Base-by-base conservation (phyloP, 2,113 vertebrate species). In the Danio rerio region DNA sequence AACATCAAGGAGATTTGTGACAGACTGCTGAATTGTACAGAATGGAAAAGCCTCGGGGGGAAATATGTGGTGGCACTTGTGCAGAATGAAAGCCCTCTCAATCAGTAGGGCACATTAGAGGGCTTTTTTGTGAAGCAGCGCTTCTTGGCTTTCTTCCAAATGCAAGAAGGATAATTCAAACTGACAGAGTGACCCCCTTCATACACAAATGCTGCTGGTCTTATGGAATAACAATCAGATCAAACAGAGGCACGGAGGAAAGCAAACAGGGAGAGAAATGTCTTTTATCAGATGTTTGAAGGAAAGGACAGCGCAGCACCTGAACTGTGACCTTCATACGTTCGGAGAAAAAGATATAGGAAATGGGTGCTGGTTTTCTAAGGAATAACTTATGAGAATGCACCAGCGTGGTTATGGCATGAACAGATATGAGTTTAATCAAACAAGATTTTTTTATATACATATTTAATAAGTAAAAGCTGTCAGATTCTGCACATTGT, bases 181-280 rank as follows among this genome's bases (percentile, higher is more conserved):
- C 82, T 89, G 90, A 89, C 89, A 91, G 83, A 84, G 77, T 90
- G 88, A 91, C 81, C 87, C 89, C 86, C 83, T 88, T 83, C 77
- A 83, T 86, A 87, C 58, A 83, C 83, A 89, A 91, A 91, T 83
- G 84, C 83, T 75, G 80, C 66, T n/a, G 50, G 84, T 72, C 84
- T 81, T 87, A 45, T 8, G 62, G 88, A 87, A 89, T 84, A 86
- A 87, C 82, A 89, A 88, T 83, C 86, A 85, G 84, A 89, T 89
- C 65, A 79, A 84, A 70, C 74, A 68, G 78, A 89, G 81, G 68
- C 49, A 69, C 78, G 88, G 20, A 61, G 73, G 43, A 76, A 76
- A 61, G 61, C 11, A 80, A 85, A 78, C 15, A 49, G 62, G 45
- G 53, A 77, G 63, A 2, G 56, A 45, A 4, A 45, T 15, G 13